Conservation (phyloP, 2,797 vertebrate genomes). For the Chrosomus eos region DNA sequence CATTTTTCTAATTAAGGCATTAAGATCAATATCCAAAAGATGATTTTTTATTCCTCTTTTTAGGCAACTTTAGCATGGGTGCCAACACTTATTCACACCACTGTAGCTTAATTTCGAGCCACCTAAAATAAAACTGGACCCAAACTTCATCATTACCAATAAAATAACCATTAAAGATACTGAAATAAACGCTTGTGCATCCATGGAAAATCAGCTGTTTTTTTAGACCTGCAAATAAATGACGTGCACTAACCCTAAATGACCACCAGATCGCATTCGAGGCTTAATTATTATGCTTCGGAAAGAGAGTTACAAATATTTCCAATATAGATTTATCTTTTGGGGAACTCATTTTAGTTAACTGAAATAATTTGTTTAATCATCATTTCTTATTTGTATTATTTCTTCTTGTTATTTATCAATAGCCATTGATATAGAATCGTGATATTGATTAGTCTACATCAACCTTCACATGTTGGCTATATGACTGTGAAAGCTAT, state of each 20-base stretch:
- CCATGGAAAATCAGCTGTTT: background rate
- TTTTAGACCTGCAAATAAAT: background rate
- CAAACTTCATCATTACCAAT: background rate
- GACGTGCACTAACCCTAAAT: background rate
- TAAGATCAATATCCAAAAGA: no score
- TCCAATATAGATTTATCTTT: no score
- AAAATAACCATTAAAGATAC: background rate
- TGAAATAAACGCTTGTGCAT: background rate
- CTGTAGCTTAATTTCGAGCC: no score
- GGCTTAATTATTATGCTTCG: background rate
- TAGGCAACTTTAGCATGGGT: no score
- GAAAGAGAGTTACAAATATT: background rate
- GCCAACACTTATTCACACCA: no score
- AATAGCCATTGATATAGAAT: background rate
- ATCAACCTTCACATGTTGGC: background rate
- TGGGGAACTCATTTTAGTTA: background rate
- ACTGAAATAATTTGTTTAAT: background rate
- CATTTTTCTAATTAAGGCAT: no score
- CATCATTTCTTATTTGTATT: background rate
- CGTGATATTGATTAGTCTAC: background rate
- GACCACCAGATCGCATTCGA: constrained; percentile 31
- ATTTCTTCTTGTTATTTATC: background rate
- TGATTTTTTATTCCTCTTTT: no score
- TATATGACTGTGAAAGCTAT: background rate
- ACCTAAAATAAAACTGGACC: background rate